Evolutionary conservation across 2,113 vertebrate genomes (phyloP).

Genomic region (Corythornis cristatus): DNA sequence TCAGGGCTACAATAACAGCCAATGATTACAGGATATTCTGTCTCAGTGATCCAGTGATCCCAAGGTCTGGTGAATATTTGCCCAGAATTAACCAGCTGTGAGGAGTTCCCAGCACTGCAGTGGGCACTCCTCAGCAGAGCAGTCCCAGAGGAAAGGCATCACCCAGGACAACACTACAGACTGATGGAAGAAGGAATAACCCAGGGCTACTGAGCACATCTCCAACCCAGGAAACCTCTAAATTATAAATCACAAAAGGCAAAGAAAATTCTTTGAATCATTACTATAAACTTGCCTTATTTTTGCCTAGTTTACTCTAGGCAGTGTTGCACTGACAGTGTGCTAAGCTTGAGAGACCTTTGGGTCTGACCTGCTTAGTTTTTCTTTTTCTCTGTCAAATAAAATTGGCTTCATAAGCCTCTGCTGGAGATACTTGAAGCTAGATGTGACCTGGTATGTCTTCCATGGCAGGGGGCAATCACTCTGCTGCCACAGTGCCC

Average conservation of each 20-base stretch:
- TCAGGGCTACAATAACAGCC: background rate
- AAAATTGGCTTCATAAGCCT: background rate
- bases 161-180: background rate
- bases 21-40: background rate
- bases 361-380: background rate
- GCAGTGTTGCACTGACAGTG: background rate
- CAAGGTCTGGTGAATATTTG: background rate
- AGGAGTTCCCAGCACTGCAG: background rate
- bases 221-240: background rate
- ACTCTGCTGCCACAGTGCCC: accelerated
- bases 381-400: background rate
- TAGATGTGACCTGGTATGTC: background rate
- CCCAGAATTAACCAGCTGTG: background rate
- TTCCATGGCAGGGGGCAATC: accelerated
- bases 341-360: background rate
- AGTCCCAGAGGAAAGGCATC: background rate
- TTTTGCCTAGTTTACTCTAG: background rate
- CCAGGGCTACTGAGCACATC: background rate
- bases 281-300: background rate
- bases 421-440: background rate
- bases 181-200: background rate
- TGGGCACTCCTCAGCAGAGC: background rate
- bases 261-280: background rate
- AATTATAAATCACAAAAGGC: background rate
- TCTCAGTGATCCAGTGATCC: background rate